These are phyloP conservation scores for Dicyrtomina minuta DNA, from an alignment of 2,888 invertebrate genomes.

Conservation along the genomic window DNA sequence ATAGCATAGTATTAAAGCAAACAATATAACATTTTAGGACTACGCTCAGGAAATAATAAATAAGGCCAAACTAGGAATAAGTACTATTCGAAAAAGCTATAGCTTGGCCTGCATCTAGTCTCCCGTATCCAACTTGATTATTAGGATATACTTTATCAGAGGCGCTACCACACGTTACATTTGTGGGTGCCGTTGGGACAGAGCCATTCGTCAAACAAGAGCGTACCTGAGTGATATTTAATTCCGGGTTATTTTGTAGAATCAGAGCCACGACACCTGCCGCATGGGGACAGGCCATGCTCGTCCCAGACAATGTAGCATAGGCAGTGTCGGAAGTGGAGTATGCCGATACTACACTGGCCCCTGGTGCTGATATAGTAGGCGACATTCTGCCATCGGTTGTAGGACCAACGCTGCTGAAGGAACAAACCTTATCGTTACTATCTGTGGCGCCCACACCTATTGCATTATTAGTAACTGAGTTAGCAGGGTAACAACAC, in stretches of 20 bases:
- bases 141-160: slow-evolving; percentile 22
- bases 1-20: no score
- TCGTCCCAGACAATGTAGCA: slow-evolving; percentile 17
- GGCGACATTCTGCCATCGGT: not conserved
- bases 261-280: slow-evolving; percentile 39
- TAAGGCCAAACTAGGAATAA: no score
- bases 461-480: slow-evolving; percentile 3
- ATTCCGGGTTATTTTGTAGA: slow-evolving; percentile 13
- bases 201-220: slow-evolving; percentile 1
- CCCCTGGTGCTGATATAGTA: slow-evolving; percentile 14
- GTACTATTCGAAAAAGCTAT: not conserved
- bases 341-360: not conserved
- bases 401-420: slow-evolving; percentile 21
- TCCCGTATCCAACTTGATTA: slow-evolving; percentile 29
- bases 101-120: slow-evolving; percentile 15
- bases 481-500: not conserved
- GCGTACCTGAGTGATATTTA: slow-evolving; percentile 24
- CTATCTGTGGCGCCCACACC: slow-evolving; percentile 15
- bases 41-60: no score
- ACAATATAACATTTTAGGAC: no score
- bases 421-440: slow-evolving; percentile 7
- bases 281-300: slow-evolving; percentile 38
- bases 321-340: not conserved
- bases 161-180: slow-evolving; percentile 18
- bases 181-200: not conserved